Evolutionary conservation across 2,797 vertebrate species (phyloP), one percentile per base, ranked within the genome.

Genomic region (Catharus ustulatus): DNA sequence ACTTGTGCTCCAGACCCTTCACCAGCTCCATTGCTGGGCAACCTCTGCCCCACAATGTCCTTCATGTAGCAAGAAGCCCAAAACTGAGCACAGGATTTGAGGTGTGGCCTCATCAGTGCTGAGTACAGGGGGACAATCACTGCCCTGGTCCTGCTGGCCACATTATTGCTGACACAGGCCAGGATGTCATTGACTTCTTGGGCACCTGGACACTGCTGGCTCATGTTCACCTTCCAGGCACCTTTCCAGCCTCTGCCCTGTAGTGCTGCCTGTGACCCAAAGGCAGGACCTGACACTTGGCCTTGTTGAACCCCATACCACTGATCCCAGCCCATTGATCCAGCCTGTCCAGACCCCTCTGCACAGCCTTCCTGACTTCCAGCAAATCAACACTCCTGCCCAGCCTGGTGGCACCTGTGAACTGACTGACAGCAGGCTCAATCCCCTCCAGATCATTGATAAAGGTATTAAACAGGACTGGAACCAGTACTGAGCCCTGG

Each of bases 1-100:
- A 32, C 26, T 29, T n/a, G 32, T 82, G 19, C 15, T 81, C 55
- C 71, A 62, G 36, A 32, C 9, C 21, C 22, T 62, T 55, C 48
- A 9, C 19, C 32, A 38, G 9, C 32, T 61, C 26, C 17, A 18
- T 2, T 36, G 6, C 42, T 49, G 49, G 32, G 43, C 27, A 20
- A 0, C 1, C 13, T 61, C 22, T 48, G 54, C 7, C 5, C 15
- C 30, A 26, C 46, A 51, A 15, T 11, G 10, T 40, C 30, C 10
- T 54, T 54, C 40, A 23, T 29, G 27, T 10, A 64, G n/a, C 27
- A 46, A 42, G 30, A 34, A 46, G 30, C 30, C 54, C 30, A 54
- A 9, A 81, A 54, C 12, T 34, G 34, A 61, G 6, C 26, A 20
- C 15, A 51, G 30, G 15, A 59, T 49, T 36, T 51, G 36, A 43